These are phyloP conservation scores for Ericerus pela DNA, from an alignment of 1,140 invertebrate genomes.

Conservation along the genomic window DNA sequence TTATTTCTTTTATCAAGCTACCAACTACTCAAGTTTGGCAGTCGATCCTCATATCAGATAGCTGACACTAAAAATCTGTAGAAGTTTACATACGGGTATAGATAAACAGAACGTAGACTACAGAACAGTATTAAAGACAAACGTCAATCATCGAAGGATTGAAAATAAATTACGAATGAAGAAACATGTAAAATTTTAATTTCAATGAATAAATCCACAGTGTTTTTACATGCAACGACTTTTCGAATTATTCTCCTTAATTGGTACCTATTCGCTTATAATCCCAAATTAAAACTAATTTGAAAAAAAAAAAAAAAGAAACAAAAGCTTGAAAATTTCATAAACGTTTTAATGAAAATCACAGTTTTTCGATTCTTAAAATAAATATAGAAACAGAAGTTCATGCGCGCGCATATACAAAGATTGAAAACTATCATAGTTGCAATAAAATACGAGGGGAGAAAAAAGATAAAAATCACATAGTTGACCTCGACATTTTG, in stretches of 20 bases:
- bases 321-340: background rate
- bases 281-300: background rate
- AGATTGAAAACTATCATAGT: background rate
- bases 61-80: too few relatives aligned
- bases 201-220: too few relatives aligned
- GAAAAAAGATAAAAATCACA: background rate
- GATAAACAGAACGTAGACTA: too few relatives aligned
- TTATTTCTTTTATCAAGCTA: too few relatives aligned
- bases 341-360: conserved; percentile 3
- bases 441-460: background rate
- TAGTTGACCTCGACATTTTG: background rate
- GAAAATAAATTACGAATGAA: background rate
- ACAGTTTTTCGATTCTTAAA: background rate
- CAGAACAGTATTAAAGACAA: too few relatives aligned
- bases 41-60: too few relatives aligned
- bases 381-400: background rate
- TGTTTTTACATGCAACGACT: too few relatives aligned
- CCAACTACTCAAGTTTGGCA: too few relatives aligned
- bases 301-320: background rate
- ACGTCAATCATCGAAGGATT: too few relatives aligned
- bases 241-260: too few relatives aligned
- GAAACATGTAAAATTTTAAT: background rate
- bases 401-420: background rate
- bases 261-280: too few relatives aligned
- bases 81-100: too few relatives aligned